Evolutionary conservation across 2,113 vertebrate genomes (phyloP), one percentile per base, ranked within the genome.

Genomic region (Condylura cristata): DNA sequence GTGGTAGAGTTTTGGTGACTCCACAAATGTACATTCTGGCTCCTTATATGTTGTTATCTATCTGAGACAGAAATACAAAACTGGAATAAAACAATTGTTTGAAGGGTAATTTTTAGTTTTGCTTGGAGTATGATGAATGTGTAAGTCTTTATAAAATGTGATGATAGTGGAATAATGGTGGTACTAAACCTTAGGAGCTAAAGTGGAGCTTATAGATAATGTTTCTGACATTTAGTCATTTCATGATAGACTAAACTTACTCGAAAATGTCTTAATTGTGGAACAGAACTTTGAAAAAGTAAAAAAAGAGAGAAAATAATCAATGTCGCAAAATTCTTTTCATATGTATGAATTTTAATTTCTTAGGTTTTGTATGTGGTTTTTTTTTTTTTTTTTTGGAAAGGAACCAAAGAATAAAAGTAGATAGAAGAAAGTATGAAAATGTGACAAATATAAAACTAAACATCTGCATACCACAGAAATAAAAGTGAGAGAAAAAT

Each of bases 381-480:
- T n/a, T n/a, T n/a, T n/a, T n/a, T n/a, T 96, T 81, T 86, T 10
- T 72, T 58, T 72, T 56, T 68, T 96, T 65, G 13, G n/a, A 86
- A 84, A 48, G 34, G 34, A 90, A 82, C 90, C 60, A 94, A 90
- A 95, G 11, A 88, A 91, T n/a, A 7, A 74, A 48, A 66, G 37
- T 3, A 74, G 11, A 90, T 24, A 90, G 63, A 86, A 90, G 39
- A 8, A 92, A 86, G 30, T 75, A 88, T 71, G 32, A 91, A 92
- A 94, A 82, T 80, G 61, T 95, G 89, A 86, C 66, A 94, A 76
- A 91, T 93, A 94, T 95, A 79, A 92, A 97, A 94, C 10, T 79
- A 56, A 95, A 96, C 72, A 88, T 95, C 93, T 94, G 65, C 44
- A 89, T 90, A 80, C 37, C 22, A 78, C 14, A 89, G 44, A 68